Percentiles rank a stretch among this genome's conserved stretches.
Evolutionary conservation across 2,888 invertebrate species (phyloP).

Genomic region (Gisinianus flammeolus): DNA sequence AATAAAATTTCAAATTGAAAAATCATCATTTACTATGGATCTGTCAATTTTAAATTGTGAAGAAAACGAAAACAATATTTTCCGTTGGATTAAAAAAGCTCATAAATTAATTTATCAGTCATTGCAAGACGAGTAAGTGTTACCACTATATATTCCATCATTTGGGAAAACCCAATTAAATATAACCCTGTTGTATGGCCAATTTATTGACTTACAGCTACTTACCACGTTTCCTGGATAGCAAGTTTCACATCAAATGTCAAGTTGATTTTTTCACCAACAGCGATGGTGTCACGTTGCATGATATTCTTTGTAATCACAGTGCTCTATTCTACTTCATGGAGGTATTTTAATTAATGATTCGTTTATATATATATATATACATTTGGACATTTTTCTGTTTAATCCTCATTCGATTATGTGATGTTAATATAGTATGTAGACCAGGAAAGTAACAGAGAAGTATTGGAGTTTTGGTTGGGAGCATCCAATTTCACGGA

Average conservation of each 20-base stretch:
- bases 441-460: conserved; percentile 81
- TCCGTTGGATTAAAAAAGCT: conserved; percentile 47
- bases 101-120: conserved; percentile 31
- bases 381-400: not conserved
- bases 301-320: conserved; percentile 90
- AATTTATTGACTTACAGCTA: conserved; percentile 63
- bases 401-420: not conserved
- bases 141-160: not conserved
- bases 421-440: conserved; percentile 68
- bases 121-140: conserved; percentile 43
- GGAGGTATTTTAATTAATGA: conserved; percentile 75
- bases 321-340: conserved; percentile 91
- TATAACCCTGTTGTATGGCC: not conserved
- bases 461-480: conserved; percentile 87
- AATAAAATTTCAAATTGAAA: conserved; percentile 50
- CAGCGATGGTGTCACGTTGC: conserved; percentile 76
- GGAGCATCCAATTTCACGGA: conserved; percentile 85
- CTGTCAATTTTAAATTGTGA: conserved; percentile 46
- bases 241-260: conserved; percentile 88
- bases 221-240: conserved; percentile 80
- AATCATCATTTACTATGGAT: conserved; percentile 48
- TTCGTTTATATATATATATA: conserved; percentile 11
- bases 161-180: not conserved
- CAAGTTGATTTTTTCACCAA: conserved; percentile 86
- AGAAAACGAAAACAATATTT: conserved; percentile 50